A percentile compares a stretch with the other conserved stretches of the same genome.
These are phyloP conservation scores for Rhizomys pruinosus DNA, from an alignment of 2,113 vertebrate genomes.

Conservation along the genomic window DNA sequence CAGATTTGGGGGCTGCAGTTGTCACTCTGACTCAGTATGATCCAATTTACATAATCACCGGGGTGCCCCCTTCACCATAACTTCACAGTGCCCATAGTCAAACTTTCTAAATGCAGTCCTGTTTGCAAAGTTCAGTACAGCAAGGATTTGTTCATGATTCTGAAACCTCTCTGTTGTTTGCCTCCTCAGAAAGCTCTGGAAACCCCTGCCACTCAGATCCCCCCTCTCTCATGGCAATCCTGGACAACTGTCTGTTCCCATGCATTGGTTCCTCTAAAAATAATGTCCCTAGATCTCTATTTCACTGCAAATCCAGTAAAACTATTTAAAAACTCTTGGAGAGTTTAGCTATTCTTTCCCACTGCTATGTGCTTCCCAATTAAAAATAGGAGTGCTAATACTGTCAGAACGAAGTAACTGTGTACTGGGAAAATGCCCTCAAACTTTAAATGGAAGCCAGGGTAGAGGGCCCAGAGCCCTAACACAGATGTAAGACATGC, in stretches of 20 bases:
- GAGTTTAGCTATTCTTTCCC: constrained; percentile 60
- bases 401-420: not conserved
- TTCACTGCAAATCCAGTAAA: constrained; percentile 63
- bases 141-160: not conserved
- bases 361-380: constrained; percentile 20
- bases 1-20: not conserved
- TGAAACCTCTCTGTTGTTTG: not conserved
- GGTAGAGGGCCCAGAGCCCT: not conserved
- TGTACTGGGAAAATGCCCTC: constrained; percentile 7
- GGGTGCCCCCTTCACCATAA: not conserved
- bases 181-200: not conserved
- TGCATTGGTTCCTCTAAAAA: not conserved
- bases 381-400: not conserved
- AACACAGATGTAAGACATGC: not conserved
- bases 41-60: not conserved
- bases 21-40: not conserved
- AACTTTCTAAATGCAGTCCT: not conserved
- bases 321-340: constrained; percentile 21
- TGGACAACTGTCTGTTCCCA: not conserved
- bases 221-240: not conserved
- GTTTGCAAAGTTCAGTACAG: not conserved
- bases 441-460: constrained; percentile 42
- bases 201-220: not conserved
- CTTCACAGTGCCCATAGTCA: not conserved
- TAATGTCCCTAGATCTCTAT: not conserved